Conservation (phyloP, 1,140 invertebrate genomes). For the Pararge aegeria region DNA sequence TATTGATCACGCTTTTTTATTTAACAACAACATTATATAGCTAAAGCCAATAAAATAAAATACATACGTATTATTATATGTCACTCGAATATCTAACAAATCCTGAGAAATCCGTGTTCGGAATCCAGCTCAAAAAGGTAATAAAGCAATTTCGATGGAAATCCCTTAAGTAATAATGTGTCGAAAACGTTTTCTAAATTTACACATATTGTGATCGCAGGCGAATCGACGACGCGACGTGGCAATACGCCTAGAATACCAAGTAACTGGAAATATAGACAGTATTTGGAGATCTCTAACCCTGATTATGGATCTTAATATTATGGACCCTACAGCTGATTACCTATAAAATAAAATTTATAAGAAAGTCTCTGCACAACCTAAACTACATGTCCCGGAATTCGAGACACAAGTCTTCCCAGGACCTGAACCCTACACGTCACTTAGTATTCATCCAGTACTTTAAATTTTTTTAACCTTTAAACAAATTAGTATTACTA, state of each 20-base stretch:
- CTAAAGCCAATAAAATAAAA: not conserved
- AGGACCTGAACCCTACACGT: too few species aligned
- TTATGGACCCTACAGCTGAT: too few species aligned
- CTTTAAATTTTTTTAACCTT: too few species aligned
- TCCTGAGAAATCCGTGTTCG: slow-evolving; percentile 59
- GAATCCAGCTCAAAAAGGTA: slow-evolving; percentile 71
- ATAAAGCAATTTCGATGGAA: slow-evolving; percentile 76
- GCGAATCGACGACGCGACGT: slow-evolving; percentile 58
- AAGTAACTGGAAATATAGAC: slow-evolving; percentile 31
- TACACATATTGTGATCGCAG: slow-evolving; percentile 71
- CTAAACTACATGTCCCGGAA: too few species aligned
- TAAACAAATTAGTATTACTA: too few species aligned
- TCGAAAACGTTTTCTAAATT: slow-evolving; percentile 74
- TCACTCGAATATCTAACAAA: slow-evolving; percentile 39
- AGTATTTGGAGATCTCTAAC: not conserved
- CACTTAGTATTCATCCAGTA: too few species aligned
- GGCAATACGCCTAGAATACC: slow-evolving; percentile 63
- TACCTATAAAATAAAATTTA: too few species aligned
- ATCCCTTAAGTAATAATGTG: slow-evolving; percentile 77
- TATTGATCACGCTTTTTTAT: too few species aligned
- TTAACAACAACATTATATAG: too few species aligned
- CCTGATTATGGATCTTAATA: too few species aligned
- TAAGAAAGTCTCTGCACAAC: too few species aligned
- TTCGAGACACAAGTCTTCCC: too few species aligned
- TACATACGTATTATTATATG: not conserved